These are phyloP conservation scores for Xestia rhomboidea DNA, from an alignment of 2,888 invertebrate genomes.

Conservation along the genomic window DNA sequence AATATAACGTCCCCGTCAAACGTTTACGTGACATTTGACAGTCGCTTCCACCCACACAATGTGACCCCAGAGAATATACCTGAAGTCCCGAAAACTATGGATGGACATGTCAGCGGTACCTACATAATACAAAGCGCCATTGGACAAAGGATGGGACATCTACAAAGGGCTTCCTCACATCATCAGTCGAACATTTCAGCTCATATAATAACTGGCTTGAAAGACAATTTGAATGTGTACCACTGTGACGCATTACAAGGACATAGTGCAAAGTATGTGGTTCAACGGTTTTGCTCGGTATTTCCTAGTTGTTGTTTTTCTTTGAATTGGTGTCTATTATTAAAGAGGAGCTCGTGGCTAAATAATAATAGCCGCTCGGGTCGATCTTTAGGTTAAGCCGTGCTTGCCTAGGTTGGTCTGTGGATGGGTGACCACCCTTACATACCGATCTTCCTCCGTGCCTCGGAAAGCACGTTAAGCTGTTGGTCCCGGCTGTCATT, in stretches of 20 bases:
- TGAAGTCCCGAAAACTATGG: neutral
- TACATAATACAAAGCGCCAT: constrained; percentile 20
- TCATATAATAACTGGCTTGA: constrained; percentile 11
- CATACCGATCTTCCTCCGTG: too few species aligned
- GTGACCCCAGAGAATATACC: constrained; percentile 4
- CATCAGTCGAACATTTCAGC: constrained; percentile 11
- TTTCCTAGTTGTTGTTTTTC: constrained; percentile 27
- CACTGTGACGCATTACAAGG: constrained; percentile 2
- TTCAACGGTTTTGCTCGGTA: neutral
- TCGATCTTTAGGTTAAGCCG: too few species aligned
- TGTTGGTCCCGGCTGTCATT: too few species aligned
- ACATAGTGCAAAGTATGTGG: neutral
- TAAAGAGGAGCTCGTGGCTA: too few species aligned
- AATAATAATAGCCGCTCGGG: too few species aligned
- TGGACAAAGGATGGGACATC: constrained; percentile 32
- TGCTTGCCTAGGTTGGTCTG: too few species aligned
- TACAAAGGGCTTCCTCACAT: constrained; percentile 29
- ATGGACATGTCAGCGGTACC: neutral
- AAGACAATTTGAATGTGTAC: constrained; percentile 36
- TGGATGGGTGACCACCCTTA: too few species aligned
- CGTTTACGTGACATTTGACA: constrained; percentile 8
- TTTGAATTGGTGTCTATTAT: neutral
- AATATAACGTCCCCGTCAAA: constrained; percentile 3
- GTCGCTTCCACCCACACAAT: constrained; percentile 26
- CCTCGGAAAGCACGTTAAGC: too few species aligned